Evolutionary conservation across 2,113 vertebrate species (phyloP).

Genomic region (Mungos mungo): DNA sequence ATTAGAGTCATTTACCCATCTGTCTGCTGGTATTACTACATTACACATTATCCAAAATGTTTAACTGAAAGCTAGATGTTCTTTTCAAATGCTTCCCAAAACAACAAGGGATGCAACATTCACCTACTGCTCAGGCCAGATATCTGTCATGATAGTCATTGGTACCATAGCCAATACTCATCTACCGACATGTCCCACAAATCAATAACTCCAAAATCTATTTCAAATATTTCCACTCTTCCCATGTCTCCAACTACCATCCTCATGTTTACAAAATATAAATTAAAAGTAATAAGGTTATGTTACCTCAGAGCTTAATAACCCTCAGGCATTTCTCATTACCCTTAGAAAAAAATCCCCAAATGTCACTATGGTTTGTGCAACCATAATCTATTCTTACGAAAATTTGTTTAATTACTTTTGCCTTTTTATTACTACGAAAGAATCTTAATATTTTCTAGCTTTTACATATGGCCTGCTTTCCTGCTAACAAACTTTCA

Average conservation of each 20-base stretch:
- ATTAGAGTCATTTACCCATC: neutral
- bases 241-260: neutral
- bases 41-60: neutral
- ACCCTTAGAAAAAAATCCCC: neutral
- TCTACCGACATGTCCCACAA: neutral
- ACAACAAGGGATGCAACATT: neutral
- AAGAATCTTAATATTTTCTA: neutral
- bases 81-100: neutral
- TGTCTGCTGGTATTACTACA: neutral
- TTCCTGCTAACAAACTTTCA: neutral
- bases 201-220: neutral
- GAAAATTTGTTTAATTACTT: neutral
- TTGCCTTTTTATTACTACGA: neutral
- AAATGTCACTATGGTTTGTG: neutral
- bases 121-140: neutral
- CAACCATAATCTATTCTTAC: neutral
- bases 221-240: neutral
- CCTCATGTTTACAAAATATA: neutral
- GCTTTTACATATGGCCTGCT: neutral
- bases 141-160: neutral
- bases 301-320: neutral
- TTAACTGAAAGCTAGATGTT: neutral
- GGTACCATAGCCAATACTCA: neutral
- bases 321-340: neutral
- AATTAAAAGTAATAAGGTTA: neutral